phyloP scores from a whole-genome alignment of 2,888 invertebrate species.

The Corbicula japonica region DNA sequence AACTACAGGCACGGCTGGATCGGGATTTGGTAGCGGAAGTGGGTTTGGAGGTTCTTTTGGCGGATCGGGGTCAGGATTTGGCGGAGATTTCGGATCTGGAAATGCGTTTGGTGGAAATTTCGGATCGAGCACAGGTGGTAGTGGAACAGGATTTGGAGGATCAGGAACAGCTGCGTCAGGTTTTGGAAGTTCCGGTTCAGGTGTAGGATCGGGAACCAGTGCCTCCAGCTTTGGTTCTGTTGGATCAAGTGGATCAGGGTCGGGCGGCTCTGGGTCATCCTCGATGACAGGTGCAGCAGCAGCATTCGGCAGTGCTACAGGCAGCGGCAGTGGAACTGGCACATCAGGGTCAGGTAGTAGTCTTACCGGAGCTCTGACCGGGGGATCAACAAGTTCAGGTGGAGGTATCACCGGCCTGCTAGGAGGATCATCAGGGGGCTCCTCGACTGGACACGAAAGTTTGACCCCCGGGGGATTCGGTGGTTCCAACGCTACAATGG shows the following conservation, averaged over 20 bases:
- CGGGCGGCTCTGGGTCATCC: constrained; percentile 1
- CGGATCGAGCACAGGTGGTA: constrained; percentile 15
- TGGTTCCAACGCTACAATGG: constrained; percentile 36
- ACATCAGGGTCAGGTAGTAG: neutral
- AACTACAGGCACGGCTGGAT: constrained; percentile 36
- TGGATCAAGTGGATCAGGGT: constrained; percentile 1
- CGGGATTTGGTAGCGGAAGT: constrained; percentile 27
- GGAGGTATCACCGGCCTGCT: constrained; percentile 5
- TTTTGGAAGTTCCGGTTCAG: constrained; percentile 18
- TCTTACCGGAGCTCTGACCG: neutral
- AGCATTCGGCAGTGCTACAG: constrained; percentile 17
- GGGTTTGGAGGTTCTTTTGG: constrained; percentile 27
- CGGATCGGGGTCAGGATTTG: constrained; percentile 35
- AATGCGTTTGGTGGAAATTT: constrained; percentile 36
- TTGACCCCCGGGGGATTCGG: constrained; percentile 45
- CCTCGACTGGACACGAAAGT: constrained; percentile 11
- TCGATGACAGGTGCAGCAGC: neutral
- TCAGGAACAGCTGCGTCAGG: constrained; percentile 32
- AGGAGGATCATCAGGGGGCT: constrained; percentile 3
- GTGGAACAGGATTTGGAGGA: constrained; percentile 18
- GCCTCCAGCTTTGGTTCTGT: constrained; percentile 31
- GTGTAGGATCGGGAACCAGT: constrained; percentile 30
- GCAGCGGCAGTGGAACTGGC: constrained; percentile 23
- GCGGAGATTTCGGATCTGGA: constrained; percentile 31
- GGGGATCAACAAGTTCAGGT: too few relatives aligned